Base-by-base conservation (phyloP, 2,888 invertebrate genomes). In the Nipponacmea schrenckii region DNA sequence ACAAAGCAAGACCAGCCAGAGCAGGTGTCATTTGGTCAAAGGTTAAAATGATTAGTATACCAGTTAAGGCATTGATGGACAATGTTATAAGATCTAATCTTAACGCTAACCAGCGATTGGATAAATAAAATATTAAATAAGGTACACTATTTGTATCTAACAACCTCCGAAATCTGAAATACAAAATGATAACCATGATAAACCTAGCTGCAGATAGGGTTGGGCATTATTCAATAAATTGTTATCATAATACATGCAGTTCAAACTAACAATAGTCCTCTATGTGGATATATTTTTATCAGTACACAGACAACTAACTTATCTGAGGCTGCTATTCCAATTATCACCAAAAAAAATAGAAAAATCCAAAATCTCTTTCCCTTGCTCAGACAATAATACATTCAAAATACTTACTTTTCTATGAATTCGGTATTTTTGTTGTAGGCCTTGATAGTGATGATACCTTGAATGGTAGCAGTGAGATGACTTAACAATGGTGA, bases 371-470 rank as follows among this genome's bases (percentile, higher is more conserved):
- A n/a, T n/a, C n/a, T n/a, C n/a, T n/a, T n/a, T n/a, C n/a, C n/a
- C n/a, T n/a, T n/a, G n/a, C n/a, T n/a, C n/a, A n/a, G n/a, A n/a
- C n/a, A n/a, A n/a, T n/a, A n/a, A n/a, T n/a, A n/a, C n/a, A n/a
- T n/a, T n/a, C n/a, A n/a, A n/a, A n/a, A n/a, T 2, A 75, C 80
- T 79, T 76, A 85, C 85, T 76, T 84, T 46, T 81, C 70, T 7
- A 80, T 50, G 67, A 84, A 91, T 56, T 90, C 89, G 15, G 88
- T 83, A 76, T 91, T 90, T 77, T 91, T 92, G n/a, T 89, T 90
- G 83, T 91, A 92, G 1, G 93, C 92, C 78, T 91, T 91, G 69
- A 93, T 92, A 2, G 91, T 91, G 68, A 89, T 86, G n/a, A 92
- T 85, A 48, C 93, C 93, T 77, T 91, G 91, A 2, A 92, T 87